Base-by-base conservation (phyloP, 2,888 invertebrate genomes). In the Chrysopilus asiliformis region DNA sequence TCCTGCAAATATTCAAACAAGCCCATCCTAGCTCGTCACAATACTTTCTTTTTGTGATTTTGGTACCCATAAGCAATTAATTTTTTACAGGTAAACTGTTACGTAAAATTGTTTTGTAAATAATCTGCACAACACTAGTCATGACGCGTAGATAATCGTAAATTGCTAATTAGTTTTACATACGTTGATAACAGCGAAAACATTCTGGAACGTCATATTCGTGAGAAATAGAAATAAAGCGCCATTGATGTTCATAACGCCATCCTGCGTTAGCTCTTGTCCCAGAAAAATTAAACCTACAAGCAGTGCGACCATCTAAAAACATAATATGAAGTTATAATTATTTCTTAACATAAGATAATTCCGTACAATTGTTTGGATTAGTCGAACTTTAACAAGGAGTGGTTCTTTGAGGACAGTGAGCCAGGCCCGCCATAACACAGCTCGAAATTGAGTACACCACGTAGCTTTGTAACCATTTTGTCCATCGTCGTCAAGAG, bases 121-220 rank as follows among this genome's bases (percentile, higher is more conserved):
- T n/a, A n/a, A n/a, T n/a, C n/a, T n/a, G n/a, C n/a, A n/a, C n/a
- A n/a, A n/a, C n/a, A n/a, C n/a, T n/a, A n/a, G n/a, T n/a, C n/a
- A n/a, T n/a, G n/a, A n/a, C n/a, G n/a, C n/a, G n/a, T n/a, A n/a
- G n/a, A n/a, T n/a, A n/a, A n/a, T n/a, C n/a, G n/a, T n/a, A n/a
- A n/a, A n/a, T n/a, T n/a, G n/a, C n/a, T n/a, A 32, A 20, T 18
- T 27, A 22, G n/a, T 13, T 25, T 28, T 29, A n/a, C 82, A 75
- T 64, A 93, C 94, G 59, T 83, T 85, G 40, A 93, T 79, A 27
- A 94, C 93, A 42, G 90, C 86, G 55, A 91, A 91, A n/a, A 90
- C 79, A 59, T 90, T 91, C 52, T 89, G 86, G 61, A 93, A 91
- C 5, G 91, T 91, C 79, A 90, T 83, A 55, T 87, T 90, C 12